Percentiles rank a stretch among this genome's conserved stretches.
These are phyloP conservation scores for Seriola rivoliana DNA, from an alignment of 2,113 vertebrate genomes.

Conservation along the genomic window DNA sequence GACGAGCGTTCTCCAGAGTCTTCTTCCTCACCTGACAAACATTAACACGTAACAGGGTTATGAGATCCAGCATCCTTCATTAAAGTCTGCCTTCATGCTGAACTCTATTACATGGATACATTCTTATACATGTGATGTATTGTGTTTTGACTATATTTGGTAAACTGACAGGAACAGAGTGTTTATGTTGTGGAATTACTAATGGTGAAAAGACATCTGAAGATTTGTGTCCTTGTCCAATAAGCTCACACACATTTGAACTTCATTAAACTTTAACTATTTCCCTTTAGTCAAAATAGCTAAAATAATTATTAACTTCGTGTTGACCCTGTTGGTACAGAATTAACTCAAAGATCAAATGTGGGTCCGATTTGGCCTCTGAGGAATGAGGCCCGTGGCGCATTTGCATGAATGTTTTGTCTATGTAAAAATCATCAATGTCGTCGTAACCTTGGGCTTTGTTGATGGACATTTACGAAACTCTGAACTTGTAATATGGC, in stretches of 20 bases:
- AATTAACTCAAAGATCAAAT: constrained; percentile 19
- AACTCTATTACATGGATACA: neutral
- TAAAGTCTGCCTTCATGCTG: neutral
- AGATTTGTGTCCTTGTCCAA: neutral
- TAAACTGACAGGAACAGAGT: neutral
- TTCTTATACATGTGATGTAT: neutral
- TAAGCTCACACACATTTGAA: constrained; percentile 17
- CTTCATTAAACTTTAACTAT: constrained; percentile 41
- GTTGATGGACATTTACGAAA: neutral
- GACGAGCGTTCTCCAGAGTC: constrained; percentile 85
- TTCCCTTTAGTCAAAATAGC: neutral
- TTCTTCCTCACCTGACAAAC: constrained; percentile 84
- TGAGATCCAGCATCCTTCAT: neutral
- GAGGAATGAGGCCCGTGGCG: neutral
- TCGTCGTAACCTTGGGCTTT: constrained; percentile 13
- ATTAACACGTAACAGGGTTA: constrained; percentile 21
- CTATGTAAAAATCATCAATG: constrained; percentile 48
- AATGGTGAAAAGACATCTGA: neutral
- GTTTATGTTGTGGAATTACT: neutral
- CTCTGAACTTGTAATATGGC: neutral
- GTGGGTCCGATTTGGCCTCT: neutral
- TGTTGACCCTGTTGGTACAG: neutral
- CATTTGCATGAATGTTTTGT: constrained; percentile 57
- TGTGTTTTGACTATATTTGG: neutral
- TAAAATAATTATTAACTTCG: constrained; percentile 52